Conservation (phyloP, 2,888 invertebrate genomes). For the Drosophila histrio region DNA sequence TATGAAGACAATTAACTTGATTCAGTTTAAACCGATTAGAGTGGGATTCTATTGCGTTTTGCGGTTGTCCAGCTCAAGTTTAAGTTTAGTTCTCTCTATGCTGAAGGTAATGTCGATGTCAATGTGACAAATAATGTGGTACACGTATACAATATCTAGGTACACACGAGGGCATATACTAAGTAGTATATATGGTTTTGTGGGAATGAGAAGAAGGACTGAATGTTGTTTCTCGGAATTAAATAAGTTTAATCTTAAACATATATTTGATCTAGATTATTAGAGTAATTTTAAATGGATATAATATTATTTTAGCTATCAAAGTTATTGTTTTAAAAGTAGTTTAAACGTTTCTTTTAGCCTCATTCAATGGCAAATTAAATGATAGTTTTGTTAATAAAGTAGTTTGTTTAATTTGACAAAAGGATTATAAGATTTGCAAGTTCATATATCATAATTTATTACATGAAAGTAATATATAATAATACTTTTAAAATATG, state of each 20-base stretch:
- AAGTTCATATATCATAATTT: too few relatives aligned
- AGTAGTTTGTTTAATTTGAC: too few relatives aligned
- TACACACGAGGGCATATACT: constrained; percentile 5
- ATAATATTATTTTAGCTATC: not conserved
- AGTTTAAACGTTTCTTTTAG: too few relatives aligned
- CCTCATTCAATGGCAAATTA: too few relatives aligned
- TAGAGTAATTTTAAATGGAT: not conserved
- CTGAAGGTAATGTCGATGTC: constrained; percentile 8
- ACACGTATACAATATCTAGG: not conserved
- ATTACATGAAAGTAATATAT: too few relatives aligned
- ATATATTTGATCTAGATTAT: not conserved
- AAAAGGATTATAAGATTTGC: too few relatives aligned
- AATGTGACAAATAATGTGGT: constrained; percentile 11
- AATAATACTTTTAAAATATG: not conserved
- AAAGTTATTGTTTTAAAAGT: too few relatives aligned
- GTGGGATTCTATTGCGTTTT: constrained; percentile 56
- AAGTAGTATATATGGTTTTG: too few relatives aligned
- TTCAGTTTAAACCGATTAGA: constrained; percentile 27
- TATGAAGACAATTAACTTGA: constrained; percentile 37
- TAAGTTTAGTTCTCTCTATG: not conserved
- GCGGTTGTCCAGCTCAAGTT: constrained; percentile 46
- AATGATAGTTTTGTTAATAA: too few relatives aligned
- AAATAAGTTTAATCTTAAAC: not conserved
- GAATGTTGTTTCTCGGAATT: not conserved
- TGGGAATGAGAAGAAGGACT: constrained; percentile 4